These are phyloP conservation scores for Drosophila varians DNA, from an alignment of 1,140 invertebrate genomes.

Conservation along the genomic window DNA sequence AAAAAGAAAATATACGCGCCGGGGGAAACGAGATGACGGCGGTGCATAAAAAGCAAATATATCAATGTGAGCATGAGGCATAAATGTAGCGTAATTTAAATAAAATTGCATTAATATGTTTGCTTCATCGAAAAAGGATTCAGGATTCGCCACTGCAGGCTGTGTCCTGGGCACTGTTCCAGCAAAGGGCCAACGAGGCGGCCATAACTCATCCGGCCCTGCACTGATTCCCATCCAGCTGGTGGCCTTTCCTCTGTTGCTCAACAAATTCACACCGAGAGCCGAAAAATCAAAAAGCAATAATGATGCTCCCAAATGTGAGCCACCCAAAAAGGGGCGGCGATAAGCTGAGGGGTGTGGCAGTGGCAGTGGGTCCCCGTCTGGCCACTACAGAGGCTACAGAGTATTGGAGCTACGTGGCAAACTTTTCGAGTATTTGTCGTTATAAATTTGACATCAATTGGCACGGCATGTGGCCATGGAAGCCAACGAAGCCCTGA, in stretches of 20 bases:
- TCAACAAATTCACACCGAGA: slow-evolving; percentile 66
- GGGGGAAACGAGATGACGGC: slow-evolving; percentile 12
- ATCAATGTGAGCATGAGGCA: slow-evolving; percentile 56
- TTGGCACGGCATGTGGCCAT: slow-evolving; percentile 63
- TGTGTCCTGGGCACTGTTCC: slow-evolving; percentile 46
- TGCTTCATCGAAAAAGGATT: slow-evolving; percentile 29
- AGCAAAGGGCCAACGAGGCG: slow-evolving; percentile 46
- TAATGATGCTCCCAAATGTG: slow-evolving; percentile 75
- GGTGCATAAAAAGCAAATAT: slow-evolving; percentile 58
- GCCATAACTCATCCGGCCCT: slow-evolving; percentile 62
- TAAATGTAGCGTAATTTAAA: slow-evolving; percentile 77
- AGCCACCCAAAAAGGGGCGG: slow-evolving; percentile 16
- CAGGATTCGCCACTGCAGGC: slow-evolving; percentile 34
- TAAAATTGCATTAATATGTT: slow-evolving; percentile 80
- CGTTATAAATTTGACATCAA: slow-evolving; percentile 79
- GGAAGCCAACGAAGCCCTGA: slow-evolving; percentile 24
- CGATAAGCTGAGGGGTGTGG: slow-evolving; percentile 1
- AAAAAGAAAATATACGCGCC: neutral
- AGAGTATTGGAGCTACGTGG: slow-evolving; percentile 37
- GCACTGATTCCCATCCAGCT: slow-evolving; percentile 8
- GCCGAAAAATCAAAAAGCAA: slow-evolving; percentile 75
- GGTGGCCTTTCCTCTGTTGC: slow-evolving; percentile 26
- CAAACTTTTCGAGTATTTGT: slow-evolving; percentile 70
- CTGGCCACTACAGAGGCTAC: slow-evolving; percentile 20
- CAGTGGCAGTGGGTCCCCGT: neutral